These are phyloP conservation scores for Isotomurus palustris DNA, from an alignment of 2,888 invertebrate genomes.

Conservation along the genomic window DNA sequence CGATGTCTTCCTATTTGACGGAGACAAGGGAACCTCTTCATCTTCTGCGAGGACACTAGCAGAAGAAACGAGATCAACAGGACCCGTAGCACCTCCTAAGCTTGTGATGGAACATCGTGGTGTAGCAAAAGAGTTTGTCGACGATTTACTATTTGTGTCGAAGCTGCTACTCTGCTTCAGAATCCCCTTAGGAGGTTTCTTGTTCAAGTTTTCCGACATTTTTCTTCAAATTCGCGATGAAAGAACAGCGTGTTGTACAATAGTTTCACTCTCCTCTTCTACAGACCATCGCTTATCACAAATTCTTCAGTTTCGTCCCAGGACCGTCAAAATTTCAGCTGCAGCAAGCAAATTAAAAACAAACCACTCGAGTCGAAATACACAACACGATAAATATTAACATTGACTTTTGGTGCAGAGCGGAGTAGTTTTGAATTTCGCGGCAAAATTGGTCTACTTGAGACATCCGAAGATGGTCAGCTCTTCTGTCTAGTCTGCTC, in stretches of 20 bases:
- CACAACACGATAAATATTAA: no score
- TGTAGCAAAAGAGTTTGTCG: not conserved
- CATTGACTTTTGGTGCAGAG: no score
- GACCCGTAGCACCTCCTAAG: not conserved
- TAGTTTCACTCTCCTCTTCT: no score
- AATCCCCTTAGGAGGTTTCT: slow-evolving; percentile 75
- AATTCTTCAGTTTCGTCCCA: not conserved
- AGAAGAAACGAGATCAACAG: not conserved
- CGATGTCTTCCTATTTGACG: not conserved
- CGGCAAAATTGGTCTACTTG: no score
- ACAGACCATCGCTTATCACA: no score
- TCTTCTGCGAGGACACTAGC: not conserved
- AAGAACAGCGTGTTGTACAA: not conserved
- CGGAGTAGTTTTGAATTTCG: no score
- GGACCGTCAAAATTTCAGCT: not conserved
- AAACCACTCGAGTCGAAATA: no score
- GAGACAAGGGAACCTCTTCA: not conserved
- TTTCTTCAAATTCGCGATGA: slow-evolving; percentile 5
- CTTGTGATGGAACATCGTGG: slow-evolving; percentile 5
- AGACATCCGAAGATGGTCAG: no score
- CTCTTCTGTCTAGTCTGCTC: no score
- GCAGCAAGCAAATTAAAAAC: not conserved
- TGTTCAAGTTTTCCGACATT: slow-evolving; percentile 68
- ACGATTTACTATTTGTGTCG: slow-evolving; percentile 55
- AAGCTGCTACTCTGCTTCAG: slow-evolving; percentile 88